Conservation (phyloP, 2,113 vertebrate species). For the Polypterus bichir region DNA sequence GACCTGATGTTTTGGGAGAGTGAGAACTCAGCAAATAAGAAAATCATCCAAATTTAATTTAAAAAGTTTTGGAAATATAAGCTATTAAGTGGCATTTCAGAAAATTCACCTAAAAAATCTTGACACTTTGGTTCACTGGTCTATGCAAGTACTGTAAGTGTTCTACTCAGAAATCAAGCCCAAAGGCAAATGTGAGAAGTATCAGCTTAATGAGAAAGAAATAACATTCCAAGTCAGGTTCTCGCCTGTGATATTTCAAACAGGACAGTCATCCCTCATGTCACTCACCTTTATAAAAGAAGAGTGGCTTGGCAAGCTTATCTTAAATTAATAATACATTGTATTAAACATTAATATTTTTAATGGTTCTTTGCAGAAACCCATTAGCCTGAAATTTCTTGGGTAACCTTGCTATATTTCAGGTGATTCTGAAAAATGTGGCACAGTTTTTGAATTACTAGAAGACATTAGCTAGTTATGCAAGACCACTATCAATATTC, state of each 20-base stretch:
- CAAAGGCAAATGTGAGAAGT: no score
- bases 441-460: constrained; percentile 16
- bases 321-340: constrained; percentile 42
- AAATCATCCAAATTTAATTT: no score
- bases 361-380: constrained; percentile 23
- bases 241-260: not conserved
- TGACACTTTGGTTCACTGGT: no score
- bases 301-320: constrained; percentile 38
- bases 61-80: no score
- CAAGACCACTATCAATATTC: constrained; percentile 18
- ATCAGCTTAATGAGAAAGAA: no score
- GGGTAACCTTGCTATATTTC: constrained; percentile 39
- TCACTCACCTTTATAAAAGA: constrained; percentile 13
- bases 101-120: no score
- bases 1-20: no score
- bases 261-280: not conserved
- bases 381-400: constrained; percentile 30
- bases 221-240: no score
- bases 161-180: no score
- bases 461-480: constrained; percentile 15
- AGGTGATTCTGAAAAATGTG: constrained; percentile 19
- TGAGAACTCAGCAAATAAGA: no score
- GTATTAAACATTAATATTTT: constrained; percentile 31
- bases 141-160: no score
- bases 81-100: no score